Base-by-base conservation (phyloP, 2,113 vertebrate species). In the Hyperopisus bebe region DNA sequence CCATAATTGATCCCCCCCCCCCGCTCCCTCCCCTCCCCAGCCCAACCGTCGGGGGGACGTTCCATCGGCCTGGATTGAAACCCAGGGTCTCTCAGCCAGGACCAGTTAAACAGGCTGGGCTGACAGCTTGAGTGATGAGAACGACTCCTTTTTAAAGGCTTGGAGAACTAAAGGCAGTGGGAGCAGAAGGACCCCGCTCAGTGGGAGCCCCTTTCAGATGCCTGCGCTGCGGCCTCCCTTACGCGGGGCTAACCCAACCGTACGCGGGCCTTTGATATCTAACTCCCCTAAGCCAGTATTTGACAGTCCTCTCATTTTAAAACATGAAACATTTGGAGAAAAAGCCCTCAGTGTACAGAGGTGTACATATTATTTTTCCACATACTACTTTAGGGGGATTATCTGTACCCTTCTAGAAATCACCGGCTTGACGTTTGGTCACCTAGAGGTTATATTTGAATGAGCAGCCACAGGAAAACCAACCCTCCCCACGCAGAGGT, bases 101-200 rank as follows among this genome's bases (percentile, higher is more conserved):
- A 35, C 62, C 62, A 90, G 31, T 87, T 51, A 55, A 87, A 80
- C 21, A 80, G 58, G 66, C 58, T 17, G 39, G 42, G 53, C 19
- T 87, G 48, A 83, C 88, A 44, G 74, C 77, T 89, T 89, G 50
- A 89, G 50, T 89, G 62, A 87, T 77, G 84, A 83, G 35, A 66
- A 77, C 19, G 35, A 62, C 11, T 44, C 80, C 35, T 19, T 89
- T 70, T 89, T 27, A 47, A 51, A 84, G 42, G 50, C 77, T 46
- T 15, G 42, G 11, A 55, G 89, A 85, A 19, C 13, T 5, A 35
- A 89, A 24, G 48, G 21, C 27, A 31, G 47, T 48, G 15, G 10
- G 82, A 15, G 19, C 51, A 62, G 77, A 66, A 27, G 5, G 17
- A 47, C 55, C 39, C 55, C 19, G 19, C 88, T 51, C 88, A 50